Percentiles rank a stretch among this genome's conserved stretches.
These are phyloP conservation scores for Noctua pronuba DNA, from an alignment of 2,888 invertebrate genomes.

Conservation along the genomic window DNA sequence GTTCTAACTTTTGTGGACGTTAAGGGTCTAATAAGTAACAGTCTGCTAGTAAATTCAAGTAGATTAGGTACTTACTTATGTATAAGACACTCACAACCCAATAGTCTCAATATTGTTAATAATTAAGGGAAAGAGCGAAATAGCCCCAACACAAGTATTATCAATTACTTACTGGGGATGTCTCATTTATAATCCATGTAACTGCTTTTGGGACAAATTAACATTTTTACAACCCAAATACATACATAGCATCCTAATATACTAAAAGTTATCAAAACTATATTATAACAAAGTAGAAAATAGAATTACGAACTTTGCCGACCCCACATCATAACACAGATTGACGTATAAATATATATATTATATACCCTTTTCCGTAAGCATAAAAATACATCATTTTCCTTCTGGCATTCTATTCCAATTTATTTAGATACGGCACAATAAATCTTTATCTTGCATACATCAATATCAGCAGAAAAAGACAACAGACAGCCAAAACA, in stretches of 20 bases:
- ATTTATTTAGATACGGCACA: constrained; percentile 10
- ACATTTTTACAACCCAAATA: no score
- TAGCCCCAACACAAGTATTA: no score
- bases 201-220: no score
- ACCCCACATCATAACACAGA: constrained; percentile 2
- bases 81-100: not conserved
- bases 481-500: not conserved
- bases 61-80: not conserved
- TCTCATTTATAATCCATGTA: no score
- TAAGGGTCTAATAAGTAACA: constrained; percentile 4
- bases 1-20: not conserved
- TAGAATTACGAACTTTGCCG: constrained; percentile 16
- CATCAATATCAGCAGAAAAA: constrained; percentile 21
- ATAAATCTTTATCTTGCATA: constrained; percentile 2
- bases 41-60: not conserved
- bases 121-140: no score
- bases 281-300: not conserved
- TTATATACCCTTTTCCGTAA: not conserved
- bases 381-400: not conserved
- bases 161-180: no score
- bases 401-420: not conserved
- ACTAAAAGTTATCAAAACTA: not conserved
- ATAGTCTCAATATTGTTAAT: no score
- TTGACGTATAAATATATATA: no score
- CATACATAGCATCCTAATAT: not conserved